phyloP scores from a whole-genome alignment of 2,113 vertebrate genomes.

The Pelvicachromis taeniatus region DNA sequence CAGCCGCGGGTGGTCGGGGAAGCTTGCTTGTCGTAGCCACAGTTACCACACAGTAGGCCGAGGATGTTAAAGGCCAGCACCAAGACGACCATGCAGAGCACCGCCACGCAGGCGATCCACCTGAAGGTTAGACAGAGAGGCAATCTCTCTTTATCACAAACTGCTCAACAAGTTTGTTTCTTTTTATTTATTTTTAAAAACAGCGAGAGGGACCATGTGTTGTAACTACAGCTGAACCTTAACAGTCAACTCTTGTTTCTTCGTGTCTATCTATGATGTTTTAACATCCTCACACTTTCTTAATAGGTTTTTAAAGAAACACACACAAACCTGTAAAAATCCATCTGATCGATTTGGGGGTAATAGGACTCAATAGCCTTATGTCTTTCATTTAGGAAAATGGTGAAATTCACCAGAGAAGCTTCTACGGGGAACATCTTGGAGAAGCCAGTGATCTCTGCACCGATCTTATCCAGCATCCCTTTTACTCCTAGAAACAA shows the following conservation, averaged over 20 bases:
- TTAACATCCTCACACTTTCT: neutral
- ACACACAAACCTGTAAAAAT: conserved; percentile 85
- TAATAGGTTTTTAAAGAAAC: neutral
- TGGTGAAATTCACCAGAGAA: conserved; percentile 72
- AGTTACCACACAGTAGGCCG: conserved; percentile 85
- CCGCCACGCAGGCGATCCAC: conserved; percentile 82
- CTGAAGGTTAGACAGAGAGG: conserved; percentile 57
- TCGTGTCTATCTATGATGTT: neutral
- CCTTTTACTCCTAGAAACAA: conserved; percentile 79
- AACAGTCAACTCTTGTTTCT: neutral
- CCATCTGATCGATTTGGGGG: conserved; percentile 80
- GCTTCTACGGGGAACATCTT: conserved; percentile 77
- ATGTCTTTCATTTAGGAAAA: conserved; percentile 76
- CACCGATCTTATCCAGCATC: conserved; percentile 79
- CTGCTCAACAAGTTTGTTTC: neutral
- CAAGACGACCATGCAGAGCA: conserved; percentile 83
- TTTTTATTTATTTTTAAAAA: neutral
- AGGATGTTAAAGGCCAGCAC: conserved; percentile 85
- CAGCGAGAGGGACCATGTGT: neutral
- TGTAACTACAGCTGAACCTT: neutral
- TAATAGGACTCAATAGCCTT: conserved; percentile 73
- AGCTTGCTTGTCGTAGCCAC: conserved; percentile 82
- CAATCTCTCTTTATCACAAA: neutral
- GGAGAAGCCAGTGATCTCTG: conserved; percentile 73
- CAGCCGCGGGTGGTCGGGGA: conserved; percentile 90